Conservation (phyloP, 2,113 vertebrate genomes). For the Lepisosteus osseus region DNA sequence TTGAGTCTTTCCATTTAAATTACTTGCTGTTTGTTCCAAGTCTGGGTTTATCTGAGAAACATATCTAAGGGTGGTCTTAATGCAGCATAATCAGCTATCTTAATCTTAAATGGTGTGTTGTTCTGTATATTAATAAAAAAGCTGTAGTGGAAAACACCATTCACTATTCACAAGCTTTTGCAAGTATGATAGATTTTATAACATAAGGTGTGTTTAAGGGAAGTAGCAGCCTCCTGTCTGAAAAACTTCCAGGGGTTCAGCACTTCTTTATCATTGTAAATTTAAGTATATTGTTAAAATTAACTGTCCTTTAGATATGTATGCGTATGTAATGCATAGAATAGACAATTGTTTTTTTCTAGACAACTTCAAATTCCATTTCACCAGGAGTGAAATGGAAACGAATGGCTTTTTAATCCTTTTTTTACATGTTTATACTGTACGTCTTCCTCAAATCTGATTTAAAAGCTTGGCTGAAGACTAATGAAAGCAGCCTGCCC, state of each 20-base stretch:
- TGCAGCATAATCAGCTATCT: not conserved
- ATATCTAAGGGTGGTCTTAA: not conserved
- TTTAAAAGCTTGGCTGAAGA: not conserved
- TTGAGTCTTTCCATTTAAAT: too few relatives aligned
- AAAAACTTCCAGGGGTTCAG: too few relatives aligned
- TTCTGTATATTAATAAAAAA: not conserved
- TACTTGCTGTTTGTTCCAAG: not conserved
- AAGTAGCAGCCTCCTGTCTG: too few relatives aligned
- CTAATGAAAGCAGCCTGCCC: not conserved
- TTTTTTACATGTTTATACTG: not conserved
- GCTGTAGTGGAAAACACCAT: not conserved
- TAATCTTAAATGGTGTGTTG: not conserved
- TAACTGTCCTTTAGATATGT: too few relatives aligned
- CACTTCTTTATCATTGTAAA: too few relatives aligned
- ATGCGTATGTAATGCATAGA: too few relatives aligned
- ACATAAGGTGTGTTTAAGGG: not conserved
- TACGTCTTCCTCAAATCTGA: not conserved
- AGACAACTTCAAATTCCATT: too few relatives aligned
- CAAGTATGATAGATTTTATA: not conserved
- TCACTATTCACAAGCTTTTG: not conserved
- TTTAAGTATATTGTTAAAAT: too few relatives aligned
- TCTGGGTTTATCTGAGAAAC: not conserved
- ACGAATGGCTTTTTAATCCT: not conserved
- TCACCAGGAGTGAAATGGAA: too few relatives aligned
- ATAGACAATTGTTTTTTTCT: too few relatives aligned